Evolutionary conservation across 2,797 vertebrate genomes (phyloP).

Genomic region (Siniperca undulata): DNA sequence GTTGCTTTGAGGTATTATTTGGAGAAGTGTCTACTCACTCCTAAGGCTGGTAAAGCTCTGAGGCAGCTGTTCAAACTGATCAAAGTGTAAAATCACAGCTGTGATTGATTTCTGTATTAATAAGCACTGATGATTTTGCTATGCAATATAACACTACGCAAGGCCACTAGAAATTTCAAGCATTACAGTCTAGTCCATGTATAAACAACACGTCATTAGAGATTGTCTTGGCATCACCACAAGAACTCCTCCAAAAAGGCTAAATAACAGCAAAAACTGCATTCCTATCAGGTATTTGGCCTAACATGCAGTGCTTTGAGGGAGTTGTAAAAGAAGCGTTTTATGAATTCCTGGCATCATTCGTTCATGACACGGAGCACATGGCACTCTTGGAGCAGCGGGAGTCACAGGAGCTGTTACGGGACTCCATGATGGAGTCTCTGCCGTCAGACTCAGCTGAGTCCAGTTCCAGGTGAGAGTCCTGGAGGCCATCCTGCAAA

Average conservation of each 20-base stretch:
- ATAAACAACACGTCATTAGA: constrained; percentile 19
- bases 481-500: constrained; percentile 75
- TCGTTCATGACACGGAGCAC: constrained; percentile 77
- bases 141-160: constrained; percentile 13
- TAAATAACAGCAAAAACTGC: constrained; percentile 24
- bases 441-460: constrained; percentile 71
- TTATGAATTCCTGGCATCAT: constrained; percentile 7
- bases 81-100: constrained; percentile 26
- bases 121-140: constrained; percentile 9
- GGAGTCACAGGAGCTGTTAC: constrained; percentile 76
- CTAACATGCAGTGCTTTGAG: constrained; percentile 19
- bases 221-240: constrained; percentile 1
- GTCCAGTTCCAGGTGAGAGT: constrained; percentile 72
- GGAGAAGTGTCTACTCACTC: constrained; percentile 3
- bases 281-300: constrained; percentile 24
- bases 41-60: not conserved
- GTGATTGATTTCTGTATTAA: constrained; percentile 20
- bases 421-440: constrained; percentile 77
- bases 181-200: constrained; percentile 24
- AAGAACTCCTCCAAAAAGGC: constrained; percentile 4
- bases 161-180: constrained; percentile 25
- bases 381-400: constrained; percentile 80
- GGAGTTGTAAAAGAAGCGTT: constrained; percentile 10
- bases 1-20: constrained; percentile 13
- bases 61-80: constrained; percentile 31